Evolutionary conservation across 2,113 vertebrate species (phyloP).

Genomic region (Emydura subglobosa): DNA sequence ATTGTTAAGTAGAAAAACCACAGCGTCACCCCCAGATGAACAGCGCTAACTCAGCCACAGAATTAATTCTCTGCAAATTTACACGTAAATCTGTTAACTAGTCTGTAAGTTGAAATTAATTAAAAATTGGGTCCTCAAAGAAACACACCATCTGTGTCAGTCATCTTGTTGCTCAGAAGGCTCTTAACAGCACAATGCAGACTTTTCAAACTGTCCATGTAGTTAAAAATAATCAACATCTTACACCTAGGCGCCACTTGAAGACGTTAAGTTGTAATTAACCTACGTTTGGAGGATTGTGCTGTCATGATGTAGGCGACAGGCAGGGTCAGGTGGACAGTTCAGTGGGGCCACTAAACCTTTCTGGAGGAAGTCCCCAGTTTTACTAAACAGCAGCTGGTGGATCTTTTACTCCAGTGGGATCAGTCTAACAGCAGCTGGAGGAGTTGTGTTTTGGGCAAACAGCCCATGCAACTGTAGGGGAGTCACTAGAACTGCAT

Average conservation of each 20-base stretch:
- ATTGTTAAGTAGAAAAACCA: not conserved
- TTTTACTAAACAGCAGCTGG: not conserved
- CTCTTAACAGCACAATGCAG: not conserved
- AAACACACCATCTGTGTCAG: not conserved
- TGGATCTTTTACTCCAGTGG: no score
- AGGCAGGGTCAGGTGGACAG: fast-evolving
- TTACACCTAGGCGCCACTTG: not conserved
- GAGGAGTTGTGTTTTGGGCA: not conserved
- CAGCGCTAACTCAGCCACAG: not conserved
- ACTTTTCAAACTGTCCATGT: not conserved
- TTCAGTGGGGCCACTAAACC: not conserved
- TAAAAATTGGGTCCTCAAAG: not conserved
- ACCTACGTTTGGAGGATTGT: not conserved
- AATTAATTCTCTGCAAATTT: not conserved
- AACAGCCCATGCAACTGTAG: not conserved
- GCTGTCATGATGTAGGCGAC: not conserved
- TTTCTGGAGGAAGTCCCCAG: not conserved
- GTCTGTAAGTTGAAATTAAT: not conserved
- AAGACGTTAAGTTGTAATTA: not conserved
- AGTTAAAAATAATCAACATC: not conserved
- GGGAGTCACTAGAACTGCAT: not conserved
- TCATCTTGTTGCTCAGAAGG: not conserved
- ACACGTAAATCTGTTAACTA: not conserved
- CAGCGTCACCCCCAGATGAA: not conserved
- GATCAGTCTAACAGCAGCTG: not conserved